phyloP scores from a whole-genome alignment of 2,888 invertebrate genomes.

The Dioctria rufipes region DNA sequence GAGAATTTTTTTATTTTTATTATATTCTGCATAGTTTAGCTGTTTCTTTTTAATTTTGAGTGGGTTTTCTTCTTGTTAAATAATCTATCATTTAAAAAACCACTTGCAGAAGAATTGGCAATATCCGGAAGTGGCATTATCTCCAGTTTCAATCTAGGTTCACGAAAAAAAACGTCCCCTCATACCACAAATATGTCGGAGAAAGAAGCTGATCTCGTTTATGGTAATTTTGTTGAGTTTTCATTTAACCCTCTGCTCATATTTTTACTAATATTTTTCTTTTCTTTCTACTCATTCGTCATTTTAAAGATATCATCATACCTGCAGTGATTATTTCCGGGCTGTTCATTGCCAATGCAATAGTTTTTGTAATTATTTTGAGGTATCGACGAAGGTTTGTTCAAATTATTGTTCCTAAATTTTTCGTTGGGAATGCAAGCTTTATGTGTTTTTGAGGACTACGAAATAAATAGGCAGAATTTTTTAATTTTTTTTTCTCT shows the following conservation, averaged over 20 bases:
- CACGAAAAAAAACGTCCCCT: conserved; percentile 53
- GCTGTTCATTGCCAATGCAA: conserved; percentile 81
- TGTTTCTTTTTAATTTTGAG: conserved; percentile 19
- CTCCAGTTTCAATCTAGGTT: conserved; percentile 55
- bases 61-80: not conserved
- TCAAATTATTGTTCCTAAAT: conserved; percentile 30
- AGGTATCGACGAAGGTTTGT: conserved; percentile 63
- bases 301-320: conserved; percentile 77
- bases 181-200: conserved; percentile 59
- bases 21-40: conserved; percentile 23
- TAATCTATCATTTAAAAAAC: conserved; percentile 18
- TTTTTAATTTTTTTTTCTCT: too few relatives aligned
- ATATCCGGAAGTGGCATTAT: conserved; percentile 59
- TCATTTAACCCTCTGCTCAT: conserved; percentile 45
- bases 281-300: conserved; percentile 52
- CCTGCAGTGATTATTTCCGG: conserved; percentile 81
- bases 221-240: conserved; percentile 60
- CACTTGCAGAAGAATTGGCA: conserved; percentile 61
- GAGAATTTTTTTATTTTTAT: not conserved
- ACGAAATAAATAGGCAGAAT: too few relatives aligned
- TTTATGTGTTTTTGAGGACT: conserved; percentile 4
- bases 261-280: conserved; percentile 38
- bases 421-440: conserved; percentile 35
- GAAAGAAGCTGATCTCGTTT: conserved; percentile 62
- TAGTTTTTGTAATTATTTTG: conserved; percentile 82